Percentiles rank a stretch among this genome's conserved stretches.
These are phyloP conservation scores for Papilio protenor DNA, from an alignment of 2,888 invertebrate species.

Conservation along the genomic window DNA sequence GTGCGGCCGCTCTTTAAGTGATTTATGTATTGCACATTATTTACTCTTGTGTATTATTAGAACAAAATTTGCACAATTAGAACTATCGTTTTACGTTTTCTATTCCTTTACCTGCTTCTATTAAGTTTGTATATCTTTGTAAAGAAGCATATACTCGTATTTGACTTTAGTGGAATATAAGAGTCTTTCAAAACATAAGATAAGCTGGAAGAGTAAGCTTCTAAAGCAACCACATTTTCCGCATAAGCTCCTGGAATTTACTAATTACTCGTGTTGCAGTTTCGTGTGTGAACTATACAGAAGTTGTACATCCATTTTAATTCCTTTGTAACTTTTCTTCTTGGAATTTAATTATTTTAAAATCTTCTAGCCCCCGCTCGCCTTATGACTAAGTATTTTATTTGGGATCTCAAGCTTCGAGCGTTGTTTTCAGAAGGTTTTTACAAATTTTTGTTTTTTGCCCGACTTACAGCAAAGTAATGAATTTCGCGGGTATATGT, in stretches of 20 bases:
- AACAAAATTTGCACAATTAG: not conserved
- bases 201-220: conserved; percentile 27
- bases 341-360: conserved; percentile 19
- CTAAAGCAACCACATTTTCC: conserved; percentile 36
- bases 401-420: not conserved
- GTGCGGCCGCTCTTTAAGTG: too few species aligned
- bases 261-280: conserved; percentile 39
- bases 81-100: not conserved
- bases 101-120: not conserved
- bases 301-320: not conserved
- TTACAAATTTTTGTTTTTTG: not conserved
- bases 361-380: not conserved
- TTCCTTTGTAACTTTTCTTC: conserved; percentile 19
- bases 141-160: not conserved
- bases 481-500: not conserved
- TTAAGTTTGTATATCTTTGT: not conserved
- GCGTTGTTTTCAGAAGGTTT: not conserved
- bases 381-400: not conserved
- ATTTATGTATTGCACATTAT: too few species aligned
- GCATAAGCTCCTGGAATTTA: conserved; percentile 39
- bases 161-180: conserved; percentile 9
- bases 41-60: not conserved
- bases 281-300: conserved; percentile 11
- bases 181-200: conserved; percentile 18
- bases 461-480: not conserved